Evolutionary conservation across 2,888 invertebrate genomes (phyloP).

Genomic region (Agriopis aurantiaria): DNA sequence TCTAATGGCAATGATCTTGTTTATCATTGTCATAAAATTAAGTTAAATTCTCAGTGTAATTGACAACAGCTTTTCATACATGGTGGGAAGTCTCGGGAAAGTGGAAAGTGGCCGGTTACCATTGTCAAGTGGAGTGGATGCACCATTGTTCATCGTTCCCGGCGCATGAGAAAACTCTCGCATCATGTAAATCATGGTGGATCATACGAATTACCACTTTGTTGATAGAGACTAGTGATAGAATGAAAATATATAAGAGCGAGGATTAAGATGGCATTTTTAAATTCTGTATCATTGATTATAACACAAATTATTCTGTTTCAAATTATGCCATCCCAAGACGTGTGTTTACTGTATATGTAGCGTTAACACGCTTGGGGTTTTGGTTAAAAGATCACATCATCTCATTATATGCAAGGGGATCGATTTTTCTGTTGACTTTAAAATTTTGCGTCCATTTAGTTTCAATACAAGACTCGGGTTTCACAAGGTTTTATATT

Average conservation of each 20-base stretch:
- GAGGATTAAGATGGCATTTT: not conserved
- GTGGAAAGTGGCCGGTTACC: slow-evolving; percentile 77
- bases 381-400: no score
- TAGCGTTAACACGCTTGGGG: no score
- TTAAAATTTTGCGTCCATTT: not conserved
- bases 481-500: not conserved
- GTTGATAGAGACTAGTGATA: not conserved
- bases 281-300: not conserved
- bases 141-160: slow-evolving; percentile 63
- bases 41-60: slow-evolving; percentile 32
- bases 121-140: slow-evolving; percentile 80
- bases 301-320: no score
- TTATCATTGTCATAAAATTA: slow-evolving; percentile 1
- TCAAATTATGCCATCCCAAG: no score
- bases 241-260: not conserved
- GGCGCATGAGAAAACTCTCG: slow-evolving; percentile 71
- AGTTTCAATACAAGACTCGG: not conserved
- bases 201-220: slow-evolving; percentile 26
- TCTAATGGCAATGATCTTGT: not conserved
- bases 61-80: slow-evolving; percentile 60
- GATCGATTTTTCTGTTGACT: no score
- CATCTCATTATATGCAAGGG: no score
- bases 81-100: slow-evolving; percentile 79
- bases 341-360: no score
- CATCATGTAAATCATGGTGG: slow-evolving; percentile 42